Base-by-base conservation (phyloP, 1,140 invertebrate species). In the Oncopodura yosiiana region DNA sequence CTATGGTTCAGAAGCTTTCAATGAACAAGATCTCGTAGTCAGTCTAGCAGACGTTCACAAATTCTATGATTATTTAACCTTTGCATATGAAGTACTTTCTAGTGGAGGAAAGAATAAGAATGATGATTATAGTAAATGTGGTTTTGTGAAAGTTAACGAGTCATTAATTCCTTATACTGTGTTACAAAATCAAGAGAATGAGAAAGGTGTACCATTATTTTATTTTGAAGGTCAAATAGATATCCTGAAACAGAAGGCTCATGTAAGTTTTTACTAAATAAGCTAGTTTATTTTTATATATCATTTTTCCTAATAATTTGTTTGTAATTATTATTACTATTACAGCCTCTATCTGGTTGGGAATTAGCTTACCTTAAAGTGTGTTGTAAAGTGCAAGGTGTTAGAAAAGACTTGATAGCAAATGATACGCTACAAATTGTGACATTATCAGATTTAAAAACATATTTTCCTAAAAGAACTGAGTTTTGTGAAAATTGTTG, bases 191-290 rank as follows among this genome's bases (percentile, higher is more conserved):
- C 30, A 49, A 38, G 82, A 86, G 61, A 75, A 73, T 49, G 79
- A 85, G 63, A 89, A 90, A 70, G 90, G 85, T 71, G 89, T 96
- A 48, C 91, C 90, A 11, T 69, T 94, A n/a, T 93, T 92, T 71
- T 91, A 91, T 69, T 91, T 93, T 68, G 87, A 91, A 73, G 87
- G 87, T 55, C 88, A 93, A 74, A 90, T 86, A 1, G 86, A 91
- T 66, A 88, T 87, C 70, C 73, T 90, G 1, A 88, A 88, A 67
- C 76, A 83, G 36, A 88, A 89, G 67, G 84, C 87, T 5, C 62
- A 32, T 81, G 87, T 66, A 81, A 83, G 66, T 16, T 18, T 6
- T 9, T 8, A 14, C 19, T 49, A 42, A 12, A 19, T 49, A n/a
- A 45, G 5, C 12, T 21, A 11, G 8, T 19, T 24, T 24, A 21